These are phyloP conservation scores for Dryoscopus gambensis DNA, from an alignment of 2,113 vertebrate species.

Conservation along the genomic window DNA sequence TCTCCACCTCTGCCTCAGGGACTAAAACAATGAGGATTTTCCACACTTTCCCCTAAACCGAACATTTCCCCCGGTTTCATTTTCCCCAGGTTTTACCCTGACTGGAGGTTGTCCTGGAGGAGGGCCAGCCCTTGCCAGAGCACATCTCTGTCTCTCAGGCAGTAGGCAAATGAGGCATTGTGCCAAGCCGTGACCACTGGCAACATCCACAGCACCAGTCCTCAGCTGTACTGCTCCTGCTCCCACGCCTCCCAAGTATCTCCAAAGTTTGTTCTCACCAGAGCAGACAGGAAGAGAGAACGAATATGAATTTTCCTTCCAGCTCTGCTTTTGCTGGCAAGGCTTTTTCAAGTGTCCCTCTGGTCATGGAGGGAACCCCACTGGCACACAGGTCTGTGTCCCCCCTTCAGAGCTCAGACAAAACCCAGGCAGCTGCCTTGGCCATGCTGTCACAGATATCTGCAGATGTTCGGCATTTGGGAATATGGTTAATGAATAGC, in stretches of 20 bases:
- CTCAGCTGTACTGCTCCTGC: fast-evolving
- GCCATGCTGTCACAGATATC: not conserved
- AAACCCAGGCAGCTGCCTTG: not conserved
- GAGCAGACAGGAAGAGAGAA: not conserved
- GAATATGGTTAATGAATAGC: not conserved
- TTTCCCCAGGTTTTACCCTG: not conserved
- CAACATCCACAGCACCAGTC: not conserved
- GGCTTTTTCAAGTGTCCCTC: not conserved
- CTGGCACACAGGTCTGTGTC: not conserved
- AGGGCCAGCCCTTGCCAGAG: fast-evolving
- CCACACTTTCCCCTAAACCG: not conserved
- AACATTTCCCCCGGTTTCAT: not conserved
- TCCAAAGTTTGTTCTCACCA: not conserved
- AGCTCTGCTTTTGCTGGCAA: not conserved
- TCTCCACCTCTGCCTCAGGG: not conserved
- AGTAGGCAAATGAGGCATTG: fast-evolving
- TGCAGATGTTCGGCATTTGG: not conserved
- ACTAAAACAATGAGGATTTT: not conserved
- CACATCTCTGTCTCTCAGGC: not conserved
- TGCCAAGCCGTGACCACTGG: fast-evolving
- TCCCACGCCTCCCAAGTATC: not conserved
- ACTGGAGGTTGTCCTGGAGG: fast-evolving
- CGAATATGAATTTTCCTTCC: not conserved
- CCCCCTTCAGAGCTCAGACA: not conserved
- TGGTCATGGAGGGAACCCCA: not conserved